Percentiles rank a stretch among this genome's conserved stretches.
Conservation (phyloP, 2,888 invertebrate genomes). For the Eulithis prunata region DNA sequence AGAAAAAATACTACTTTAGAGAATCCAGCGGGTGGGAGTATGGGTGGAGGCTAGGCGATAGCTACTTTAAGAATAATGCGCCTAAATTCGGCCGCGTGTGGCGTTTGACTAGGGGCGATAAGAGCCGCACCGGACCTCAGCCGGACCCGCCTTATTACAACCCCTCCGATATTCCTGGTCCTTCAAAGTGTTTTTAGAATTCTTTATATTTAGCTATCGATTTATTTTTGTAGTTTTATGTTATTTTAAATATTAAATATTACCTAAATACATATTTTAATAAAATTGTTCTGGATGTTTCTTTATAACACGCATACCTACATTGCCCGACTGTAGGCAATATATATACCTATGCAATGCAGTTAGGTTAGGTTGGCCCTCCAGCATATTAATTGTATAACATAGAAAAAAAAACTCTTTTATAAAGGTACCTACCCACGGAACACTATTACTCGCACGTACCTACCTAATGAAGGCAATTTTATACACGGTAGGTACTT, state of each 20-base stretch:
- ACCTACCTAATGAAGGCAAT: no score
- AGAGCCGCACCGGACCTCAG: conserved; percentile 55
- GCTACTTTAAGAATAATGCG: conserved; percentile 44
- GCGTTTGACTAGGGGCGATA: conserved; percentile 46
- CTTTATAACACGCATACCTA: no score
- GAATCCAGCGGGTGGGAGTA: conserved; percentile 51
- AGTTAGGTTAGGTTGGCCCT: no score
- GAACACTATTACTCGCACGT: no score
- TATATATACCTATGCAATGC: no score
- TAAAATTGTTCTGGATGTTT: background rate
- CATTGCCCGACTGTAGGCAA: no score
- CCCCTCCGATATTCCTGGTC: conserved; percentile 39
- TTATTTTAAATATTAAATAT: conserved; percentile 3
- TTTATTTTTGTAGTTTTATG: conserved; percentile 14
- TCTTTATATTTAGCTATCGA: conserved; percentile 5
- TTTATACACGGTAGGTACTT: no score
- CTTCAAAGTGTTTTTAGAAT: conserved; percentile 40
- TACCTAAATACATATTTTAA: conserved; percentile 7
- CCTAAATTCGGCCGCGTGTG: conserved; percentile 51
- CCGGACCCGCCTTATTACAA: conserved; percentile 56
- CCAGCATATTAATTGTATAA: no score
- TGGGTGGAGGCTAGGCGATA: conserved; percentile 60
- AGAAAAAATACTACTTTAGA: conserved; percentile 57
- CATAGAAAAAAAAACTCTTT: no score
- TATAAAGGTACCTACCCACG: no score